Conservation (phyloP, 2,888 invertebrate genomes). For the Chymomyza amoena region DNA sequence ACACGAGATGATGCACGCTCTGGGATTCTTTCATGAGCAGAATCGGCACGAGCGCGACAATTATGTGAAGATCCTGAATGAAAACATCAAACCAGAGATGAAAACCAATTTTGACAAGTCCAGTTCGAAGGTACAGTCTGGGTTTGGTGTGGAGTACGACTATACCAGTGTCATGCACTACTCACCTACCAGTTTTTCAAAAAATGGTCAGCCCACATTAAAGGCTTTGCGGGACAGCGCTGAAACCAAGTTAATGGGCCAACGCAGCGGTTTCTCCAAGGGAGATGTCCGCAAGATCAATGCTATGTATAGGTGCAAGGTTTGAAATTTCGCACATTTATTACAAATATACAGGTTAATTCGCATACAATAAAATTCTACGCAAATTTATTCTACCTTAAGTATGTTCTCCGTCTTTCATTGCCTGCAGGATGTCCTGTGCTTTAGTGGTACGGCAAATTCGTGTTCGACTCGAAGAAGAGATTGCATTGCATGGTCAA, state of each 20-base stretch:
- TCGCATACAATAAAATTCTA: neutral
- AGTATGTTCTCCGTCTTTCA: neutral
- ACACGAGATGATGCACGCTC: conserved; percentile 88
- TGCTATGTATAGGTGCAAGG: conserved; percentile 72
- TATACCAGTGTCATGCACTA: conserved; percentile 92
- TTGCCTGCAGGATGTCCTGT: neutral
- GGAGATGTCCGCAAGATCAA: conserved; percentile 74
- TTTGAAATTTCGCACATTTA: conserved; percentile 23
- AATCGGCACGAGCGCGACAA: conserved; percentile 87
- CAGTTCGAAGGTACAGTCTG: conserved; percentile 80
- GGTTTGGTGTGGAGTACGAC: conserved; percentile 86
- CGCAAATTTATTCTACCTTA: conserved; percentile 18
- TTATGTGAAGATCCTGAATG: conserved; percentile 82
- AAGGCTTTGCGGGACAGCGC: conserved; percentile 79
- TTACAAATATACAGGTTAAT: conserved; percentile 38
- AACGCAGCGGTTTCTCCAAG: conserved; percentile 70
- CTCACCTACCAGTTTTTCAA: conserved; percentile 86
- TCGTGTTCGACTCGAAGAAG: conserved; percentile 76
- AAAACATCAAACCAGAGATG: conserved; percentile 84
- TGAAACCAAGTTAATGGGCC: conserved; percentile 68
- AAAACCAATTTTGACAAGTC: conserved; percentile 86
- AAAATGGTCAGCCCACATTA: conserved; percentile 85
- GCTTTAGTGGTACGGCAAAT: conserved; percentile 69
- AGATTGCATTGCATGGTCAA: conserved; percentile 76
- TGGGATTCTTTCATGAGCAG: conserved; percentile 91